Evolutionary conservation across 2,797 vertebrate species (phyloP), one percentile per base, ranked within the genome.

Genomic region (Anolis apletophallus): DNA sequence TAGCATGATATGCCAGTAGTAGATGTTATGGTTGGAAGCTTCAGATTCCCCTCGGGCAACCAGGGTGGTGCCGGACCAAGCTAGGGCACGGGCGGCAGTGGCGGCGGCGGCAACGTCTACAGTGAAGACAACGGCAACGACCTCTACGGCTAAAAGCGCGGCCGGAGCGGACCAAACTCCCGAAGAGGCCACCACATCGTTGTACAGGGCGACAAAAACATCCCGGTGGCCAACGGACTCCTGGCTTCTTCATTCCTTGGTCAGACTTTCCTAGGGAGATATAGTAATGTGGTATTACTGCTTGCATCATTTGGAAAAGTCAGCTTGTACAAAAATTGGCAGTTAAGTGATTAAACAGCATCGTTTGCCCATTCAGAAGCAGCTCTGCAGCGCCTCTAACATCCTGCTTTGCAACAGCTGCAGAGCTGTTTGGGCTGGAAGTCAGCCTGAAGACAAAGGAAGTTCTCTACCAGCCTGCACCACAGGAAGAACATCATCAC

Each of bases 111-210:
- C 85, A 98, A 96, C 23, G 97, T 99, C 89, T 99, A 98, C 97
- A 99, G 97, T 3, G 98, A 99, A 96, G 98, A 99, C 94, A 98
- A 98, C 73, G 98, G 99, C 0, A 98, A 99, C 6, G 99, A 99
- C 95, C 98, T 99, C 93, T 99, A 99, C 23, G 98, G 98, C 97
- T 99, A n/a, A 99, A 98, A 84, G 84, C 88, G 74, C 92, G 94
- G 85, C 93, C 95, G 94, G 96, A 78, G 92, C 95, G 96, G 94
- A 96, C 93, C 92, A 94, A 96, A 93, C 94, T 94, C 82, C 93
- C 88, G 7, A 80, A 78, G 93, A 93, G 96, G 95, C 94, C 94
- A 90, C 61, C 40, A 46, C 40, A 6, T 46, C 6, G 82, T 95
- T 98, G 97, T 98, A 97, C 97, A 98, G 98, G 90, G 85, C 96